These are phyloP conservation scores for Equus quagga DNA, from an alignment of 2,113 vertebrate species.

Conservation along the genomic window DNA sequence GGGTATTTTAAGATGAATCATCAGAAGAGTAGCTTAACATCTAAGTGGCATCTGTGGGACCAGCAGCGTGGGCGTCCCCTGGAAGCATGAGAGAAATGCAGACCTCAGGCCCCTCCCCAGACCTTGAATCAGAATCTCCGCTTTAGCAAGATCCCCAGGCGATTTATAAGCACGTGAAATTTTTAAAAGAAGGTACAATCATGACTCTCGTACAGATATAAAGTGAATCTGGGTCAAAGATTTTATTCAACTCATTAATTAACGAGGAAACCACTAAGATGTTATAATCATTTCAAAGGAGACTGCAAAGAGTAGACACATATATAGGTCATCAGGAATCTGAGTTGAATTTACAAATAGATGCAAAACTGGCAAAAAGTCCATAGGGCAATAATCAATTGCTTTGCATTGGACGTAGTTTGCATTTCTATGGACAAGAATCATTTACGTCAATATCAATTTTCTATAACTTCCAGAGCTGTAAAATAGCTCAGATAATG, in stretches of 20 bases:
- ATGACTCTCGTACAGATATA: background rate
- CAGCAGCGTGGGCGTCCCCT: accelerated
- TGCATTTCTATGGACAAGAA: background rate
- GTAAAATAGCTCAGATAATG: constrained; percentile 10
- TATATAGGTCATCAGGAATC: background rate
- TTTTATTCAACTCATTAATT: constrained; percentile 29
- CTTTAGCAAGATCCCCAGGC: background rate
- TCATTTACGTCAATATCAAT: background rate
- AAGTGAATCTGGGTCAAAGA: constrained; percentile 13
- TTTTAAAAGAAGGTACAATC: background rate
- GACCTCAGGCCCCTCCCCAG: background rate
- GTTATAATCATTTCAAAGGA: constrained; percentile 39
- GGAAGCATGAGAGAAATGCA: background rate
- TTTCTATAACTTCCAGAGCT: background rate
- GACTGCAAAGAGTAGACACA: background rate
- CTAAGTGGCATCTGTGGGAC: background rate
- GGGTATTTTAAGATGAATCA: background rate
- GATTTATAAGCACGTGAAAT: background rate
- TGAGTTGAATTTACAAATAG: constrained; percentile 41
- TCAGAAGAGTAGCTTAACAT: background rate
- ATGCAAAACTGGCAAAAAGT: background rate
- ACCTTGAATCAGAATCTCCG: background rate
- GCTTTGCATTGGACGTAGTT: background rate
- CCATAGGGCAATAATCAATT: background rate
- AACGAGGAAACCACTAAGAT: constrained; percentile 35